Evolutionary conservation across 2,113 vertebrate genomes (phyloP).

Genomic region (Mus musculus): DNA sequence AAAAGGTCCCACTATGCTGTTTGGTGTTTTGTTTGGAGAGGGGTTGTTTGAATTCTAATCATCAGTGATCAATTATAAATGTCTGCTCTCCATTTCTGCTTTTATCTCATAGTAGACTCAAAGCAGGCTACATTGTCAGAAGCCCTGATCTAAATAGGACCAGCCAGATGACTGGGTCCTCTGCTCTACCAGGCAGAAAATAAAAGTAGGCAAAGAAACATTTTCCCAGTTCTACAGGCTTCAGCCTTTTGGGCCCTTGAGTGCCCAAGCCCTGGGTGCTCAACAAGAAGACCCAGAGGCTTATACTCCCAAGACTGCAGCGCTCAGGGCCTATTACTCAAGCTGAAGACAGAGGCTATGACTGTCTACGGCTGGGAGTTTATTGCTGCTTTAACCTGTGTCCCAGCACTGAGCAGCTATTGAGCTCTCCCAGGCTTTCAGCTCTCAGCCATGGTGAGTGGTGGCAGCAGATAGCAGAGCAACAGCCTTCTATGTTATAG

Average conservation of each 20-base stretch:
- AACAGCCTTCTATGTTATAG: background rate
- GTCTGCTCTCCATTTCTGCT: background rate
- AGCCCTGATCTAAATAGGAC: background rate
- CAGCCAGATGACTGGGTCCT: background rate
- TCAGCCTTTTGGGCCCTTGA: background rate
- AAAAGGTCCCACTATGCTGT: background rate
- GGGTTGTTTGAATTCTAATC: background rate
- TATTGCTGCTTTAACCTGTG: background rate
- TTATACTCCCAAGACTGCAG: background rate
- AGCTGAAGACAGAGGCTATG: background rate
- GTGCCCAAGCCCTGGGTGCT: background rate
- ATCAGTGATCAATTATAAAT: background rate
- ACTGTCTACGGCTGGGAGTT: background rate
- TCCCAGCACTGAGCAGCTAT: background rate
- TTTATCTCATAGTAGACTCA: background rate
- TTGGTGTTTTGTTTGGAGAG: background rate
- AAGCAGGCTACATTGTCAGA: background rate
- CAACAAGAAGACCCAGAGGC: background rate
- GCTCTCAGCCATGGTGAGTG: rapidly evolving
- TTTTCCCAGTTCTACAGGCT: background rate
- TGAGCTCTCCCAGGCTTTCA: background rate
- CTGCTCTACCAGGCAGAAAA: background rate
- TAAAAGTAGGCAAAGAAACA: background rate
- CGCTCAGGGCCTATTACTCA: background rate
- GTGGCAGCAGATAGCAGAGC: background rate